phyloP scores from a whole-genome alignment of 2,888 invertebrate genomes.

The Trilocha varians region DNA sequence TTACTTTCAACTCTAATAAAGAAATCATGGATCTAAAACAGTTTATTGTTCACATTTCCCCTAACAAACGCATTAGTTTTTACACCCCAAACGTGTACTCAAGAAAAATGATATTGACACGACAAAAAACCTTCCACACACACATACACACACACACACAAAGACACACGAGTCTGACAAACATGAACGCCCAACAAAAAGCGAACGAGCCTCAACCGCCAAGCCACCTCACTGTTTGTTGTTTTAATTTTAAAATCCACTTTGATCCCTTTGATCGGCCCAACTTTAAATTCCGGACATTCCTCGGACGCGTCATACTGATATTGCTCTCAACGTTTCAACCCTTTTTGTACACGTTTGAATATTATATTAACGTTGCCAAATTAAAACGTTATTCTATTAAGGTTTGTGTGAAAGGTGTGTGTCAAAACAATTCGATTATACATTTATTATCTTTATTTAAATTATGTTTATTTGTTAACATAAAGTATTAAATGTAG shows the following conservation, averaged over 20 bases:
- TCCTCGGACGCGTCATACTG: slow-evolving; percentile 47
- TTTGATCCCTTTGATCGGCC: slow-evolving; percentile 53
- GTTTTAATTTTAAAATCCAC: slow-evolving; percentile 63
- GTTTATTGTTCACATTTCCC: not conserved
- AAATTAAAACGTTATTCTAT: too few species aligned
- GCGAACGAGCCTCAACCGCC: slow-evolving; percentile 47
- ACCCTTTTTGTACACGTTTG: slow-evolving; percentile 25
- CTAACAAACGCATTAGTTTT: not conserved
- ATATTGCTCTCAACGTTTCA: slow-evolving; percentile 32
- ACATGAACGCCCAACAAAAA: slow-evolving; percentile 10
- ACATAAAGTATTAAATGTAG: too few species aligned
- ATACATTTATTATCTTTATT: too few species aligned
- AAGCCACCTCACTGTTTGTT: slow-evolving; percentile 50
- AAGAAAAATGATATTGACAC: not conserved
- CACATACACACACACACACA: not conserved
- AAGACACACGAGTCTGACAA: not conserved
- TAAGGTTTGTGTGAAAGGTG: too few species aligned
- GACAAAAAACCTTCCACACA: slow-evolving; percentile 2
- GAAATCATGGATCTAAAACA: too few species aligned
- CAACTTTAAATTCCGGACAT: slow-evolving; percentile 58
- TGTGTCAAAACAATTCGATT: too few species aligned
- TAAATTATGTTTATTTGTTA: too few species aligned
- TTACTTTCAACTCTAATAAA: too few species aligned
- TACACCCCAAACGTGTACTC: not conserved
- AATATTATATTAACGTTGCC: too few species aligned